Evolutionary conservation across 2,113 vertebrate genomes (phyloP).

Genomic region (Saguinus imperator): DNA sequence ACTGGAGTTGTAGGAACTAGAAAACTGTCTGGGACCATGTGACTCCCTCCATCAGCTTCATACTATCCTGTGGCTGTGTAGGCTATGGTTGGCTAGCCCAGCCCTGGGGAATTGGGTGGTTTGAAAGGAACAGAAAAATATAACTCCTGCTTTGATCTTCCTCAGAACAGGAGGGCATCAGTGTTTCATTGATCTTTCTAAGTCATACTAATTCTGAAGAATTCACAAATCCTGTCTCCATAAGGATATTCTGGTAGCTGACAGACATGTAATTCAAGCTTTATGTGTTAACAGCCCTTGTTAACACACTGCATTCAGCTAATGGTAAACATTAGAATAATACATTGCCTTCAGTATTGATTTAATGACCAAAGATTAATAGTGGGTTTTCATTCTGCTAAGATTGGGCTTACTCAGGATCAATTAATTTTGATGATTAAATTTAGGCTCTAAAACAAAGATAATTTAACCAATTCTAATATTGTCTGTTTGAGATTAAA

Average conservation of each 20-base stretch:
- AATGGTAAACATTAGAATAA: slow-evolving; percentile 54
- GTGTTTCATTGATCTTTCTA: slow-evolving; percentile 67
- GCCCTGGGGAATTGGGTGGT: slow-evolving; percentile 23
- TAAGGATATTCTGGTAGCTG: slow-evolving; percentile 58
- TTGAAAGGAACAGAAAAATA: slow-evolving; percentile 45
- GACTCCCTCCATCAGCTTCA: neutral
- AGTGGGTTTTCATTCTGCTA: slow-evolving; percentile 52
- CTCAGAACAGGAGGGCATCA: slow-evolving; percentile 65
- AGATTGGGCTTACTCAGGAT: slow-evolving; percentile 40
- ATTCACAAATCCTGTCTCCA: slow-evolving; percentile 63
- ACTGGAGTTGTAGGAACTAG: slow-evolving; percentile 20
- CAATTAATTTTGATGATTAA: slow-evolving; percentile 62
- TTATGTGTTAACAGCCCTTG: slow-evolving; percentile 58
- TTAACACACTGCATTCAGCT: slow-evolving; percentile 59
- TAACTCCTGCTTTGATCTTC: slow-evolving; percentile 70
- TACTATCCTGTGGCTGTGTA: neutral
- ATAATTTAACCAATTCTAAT: slow-evolving; percentile 34
- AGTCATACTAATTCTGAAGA: slow-evolving; percentile 60
- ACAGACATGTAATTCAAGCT: slow-evolving; percentile 63
- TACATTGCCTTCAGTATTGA: slow-evolving; percentile 50
- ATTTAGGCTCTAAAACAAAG: slow-evolving; percentile 51
- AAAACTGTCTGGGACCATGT: neutral
- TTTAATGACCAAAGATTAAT: slow-evolving; percentile 47
- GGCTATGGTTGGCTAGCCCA: neutral
- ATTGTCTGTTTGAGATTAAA: slow-evolving; percentile 50